phyloP scores from a whole-genome alignment of 2,888 invertebrate genomes.

The Dynastes hyllus region DNA sequence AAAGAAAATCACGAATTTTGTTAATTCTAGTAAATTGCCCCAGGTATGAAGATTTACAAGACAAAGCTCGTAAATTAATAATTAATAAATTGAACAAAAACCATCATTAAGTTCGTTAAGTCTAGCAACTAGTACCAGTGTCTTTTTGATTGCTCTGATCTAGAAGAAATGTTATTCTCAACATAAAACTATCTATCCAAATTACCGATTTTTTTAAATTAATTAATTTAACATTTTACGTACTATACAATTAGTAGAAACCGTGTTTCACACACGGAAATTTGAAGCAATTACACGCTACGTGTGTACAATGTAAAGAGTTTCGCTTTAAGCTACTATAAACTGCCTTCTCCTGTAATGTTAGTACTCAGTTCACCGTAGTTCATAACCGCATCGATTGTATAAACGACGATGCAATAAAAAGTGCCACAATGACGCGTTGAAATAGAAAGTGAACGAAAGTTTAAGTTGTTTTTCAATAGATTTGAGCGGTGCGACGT shows the following conservation, averaged over 20 bases:
- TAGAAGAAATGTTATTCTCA: too few relatives aligned
- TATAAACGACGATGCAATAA: slow-evolving; percentile 14
- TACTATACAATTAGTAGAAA: slow-evolving; percentile 8
- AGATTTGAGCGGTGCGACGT: slow-evolving; percentile 5
- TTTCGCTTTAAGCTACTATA: too few relatives aligned
- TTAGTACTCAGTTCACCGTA: not conserved
- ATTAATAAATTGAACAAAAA: too few relatives aligned
- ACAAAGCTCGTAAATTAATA: too few relatives aligned
- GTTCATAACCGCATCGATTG: not conserved
- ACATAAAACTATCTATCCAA: not conserved
- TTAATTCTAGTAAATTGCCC: too few relatives aligned
- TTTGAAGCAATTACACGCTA: not conserved
- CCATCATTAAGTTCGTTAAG: too few relatives aligned
- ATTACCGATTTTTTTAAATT: not conserved
- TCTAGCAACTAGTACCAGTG: too few relatives aligned
- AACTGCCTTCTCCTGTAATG: not conserved
- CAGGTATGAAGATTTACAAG: too few relatives aligned
- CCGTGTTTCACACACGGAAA: not conserved
- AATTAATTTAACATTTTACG: not conserved
- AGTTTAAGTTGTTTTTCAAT: slow-evolving; percentile 41
- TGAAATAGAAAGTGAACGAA: slow-evolving; percentile 51
- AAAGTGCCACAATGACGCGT: slow-evolving; percentile 32
- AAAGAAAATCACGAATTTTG: too few relatives aligned
- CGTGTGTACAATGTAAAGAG: too few relatives aligned
- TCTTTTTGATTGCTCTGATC: not conserved